These are phyloP conservation scores for Phalloptychus januarius DNA, from an alignment of 2,797 vertebrate genomes.

Conservation along the genomic window DNA sequence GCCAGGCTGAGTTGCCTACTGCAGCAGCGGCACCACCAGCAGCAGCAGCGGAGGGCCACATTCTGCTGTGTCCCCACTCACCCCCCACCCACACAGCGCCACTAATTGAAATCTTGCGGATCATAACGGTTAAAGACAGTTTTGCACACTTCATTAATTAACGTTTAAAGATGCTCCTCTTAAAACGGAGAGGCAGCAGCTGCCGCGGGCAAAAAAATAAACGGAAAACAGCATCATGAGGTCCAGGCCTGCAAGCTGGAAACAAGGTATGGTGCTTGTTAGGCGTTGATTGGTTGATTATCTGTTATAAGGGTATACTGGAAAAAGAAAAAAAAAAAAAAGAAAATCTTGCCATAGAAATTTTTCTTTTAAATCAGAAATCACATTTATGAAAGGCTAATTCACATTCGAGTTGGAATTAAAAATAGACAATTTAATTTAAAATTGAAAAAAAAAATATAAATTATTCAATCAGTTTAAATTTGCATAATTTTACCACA, in stretches of 20 bases:
- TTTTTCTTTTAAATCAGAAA: background rate
- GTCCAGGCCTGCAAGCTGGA: conserved; percentile 12
- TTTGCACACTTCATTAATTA: conserved; percentile 89
- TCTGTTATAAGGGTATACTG: background rate
- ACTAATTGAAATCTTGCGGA: conserved; percentile 85
- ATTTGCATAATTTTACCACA: background rate
- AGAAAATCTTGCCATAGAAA: background rate
- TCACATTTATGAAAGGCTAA: background rate
- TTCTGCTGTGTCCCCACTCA: conserved; percentile 25
- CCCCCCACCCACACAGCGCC: background rate
- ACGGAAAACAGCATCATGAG: conserved; percentile 51
- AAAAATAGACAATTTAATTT: too few species aligned
- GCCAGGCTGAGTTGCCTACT: conserved; percentile 9
- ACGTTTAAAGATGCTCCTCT: conserved; percentile 83
- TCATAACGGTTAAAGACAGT: conserved; percentile 86
- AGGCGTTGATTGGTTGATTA: conserved; percentile 30
- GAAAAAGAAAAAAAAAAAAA: too few species aligned
- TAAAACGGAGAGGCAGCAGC: too few species aligned
- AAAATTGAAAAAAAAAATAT: background rate
- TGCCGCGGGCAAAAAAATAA: conserved; percentile 74
- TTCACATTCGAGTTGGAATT: background rate
- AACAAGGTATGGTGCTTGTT: conserved; percentile 53
- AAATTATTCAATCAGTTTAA: background rate
- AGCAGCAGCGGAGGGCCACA: conserved; percentile 32
- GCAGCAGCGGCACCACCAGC: conserved; percentile 8